phyloP scores from a whole-genome alignment of 1,140 invertebrate genomes.

The Drosophila baimaii region DNA sequence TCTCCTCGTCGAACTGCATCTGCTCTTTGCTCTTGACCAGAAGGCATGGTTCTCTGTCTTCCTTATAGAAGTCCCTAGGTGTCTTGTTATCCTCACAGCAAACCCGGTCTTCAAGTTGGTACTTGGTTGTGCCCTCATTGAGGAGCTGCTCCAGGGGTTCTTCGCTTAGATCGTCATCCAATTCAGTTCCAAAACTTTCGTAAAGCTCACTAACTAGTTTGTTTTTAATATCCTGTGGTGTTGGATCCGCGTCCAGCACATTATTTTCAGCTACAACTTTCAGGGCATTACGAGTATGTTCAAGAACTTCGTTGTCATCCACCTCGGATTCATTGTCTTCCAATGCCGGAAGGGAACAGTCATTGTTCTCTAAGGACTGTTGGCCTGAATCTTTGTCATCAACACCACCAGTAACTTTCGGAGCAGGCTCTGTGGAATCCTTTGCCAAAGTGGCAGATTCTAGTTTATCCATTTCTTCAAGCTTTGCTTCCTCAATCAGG shows the following conservation, averaged over 20 bases:
- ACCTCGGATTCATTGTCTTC: constrained; percentile 40
- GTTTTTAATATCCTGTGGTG: constrained; percentile 26
- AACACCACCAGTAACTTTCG: neutral
- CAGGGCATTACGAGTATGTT: constrained; percentile 18
- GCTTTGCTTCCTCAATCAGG: neutral
- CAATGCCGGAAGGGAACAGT: neutral
- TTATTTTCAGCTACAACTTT: constrained; percentile 9
- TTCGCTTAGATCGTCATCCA: neutral
- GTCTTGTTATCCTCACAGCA: constrained; percentile 1
- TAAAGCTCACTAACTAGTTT: constrained; percentile 49
- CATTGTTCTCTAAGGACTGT: neutral
- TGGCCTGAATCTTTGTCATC: neutral
- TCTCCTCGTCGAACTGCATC: constrained; percentile 45
- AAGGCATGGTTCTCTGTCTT: neutral
- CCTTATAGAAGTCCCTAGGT: neutral
- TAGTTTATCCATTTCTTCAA: neutral
- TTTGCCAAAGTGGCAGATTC: neutral
- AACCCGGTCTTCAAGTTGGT: constrained; percentile 8
- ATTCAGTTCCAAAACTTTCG: constrained; percentile 17
- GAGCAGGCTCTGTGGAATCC: neutral
- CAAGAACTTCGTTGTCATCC: constrained; percentile 16
- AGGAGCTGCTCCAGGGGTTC: constrained; percentile 20
- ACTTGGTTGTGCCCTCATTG: neutral
- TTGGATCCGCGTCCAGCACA: neutral
- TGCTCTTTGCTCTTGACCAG: constrained; percentile 32